Evolutionary conservation across 2,888 invertebrate species (phyloP), one percentile per base, ranked within the genome.

Genomic region (Dione juno): DNA sequence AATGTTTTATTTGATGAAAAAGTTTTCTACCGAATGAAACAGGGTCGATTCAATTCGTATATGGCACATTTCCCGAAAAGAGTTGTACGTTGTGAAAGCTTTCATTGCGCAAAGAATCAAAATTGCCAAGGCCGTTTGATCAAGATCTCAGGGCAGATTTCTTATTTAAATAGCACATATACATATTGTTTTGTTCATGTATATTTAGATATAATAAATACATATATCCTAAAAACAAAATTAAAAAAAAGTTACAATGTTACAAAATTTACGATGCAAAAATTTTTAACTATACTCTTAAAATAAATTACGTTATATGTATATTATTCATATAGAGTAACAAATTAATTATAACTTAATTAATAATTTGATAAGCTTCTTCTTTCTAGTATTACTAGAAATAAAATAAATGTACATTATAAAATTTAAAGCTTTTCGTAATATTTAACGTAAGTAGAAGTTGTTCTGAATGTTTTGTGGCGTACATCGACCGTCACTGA

Each of bases 401-500:
- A 48, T 28, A 28, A 28, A 28, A 28, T 28, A 48, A 16, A 48
- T 16, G 16, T 11, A 7, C 10, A 16, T 16, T 16, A 37, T 19
- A 61, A n/a, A 45, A 28, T 40, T 57, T 11, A 28, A 45, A 37
- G 11, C 14, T 14, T 57, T 57, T 45, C 6, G n/a, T 10, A 45
- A 28, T 72, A 67, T 70, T 54, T 54, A 71, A 48, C 19, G 21
- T 21, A 28, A 69, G 37, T 53, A 45, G 28, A 43, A 21, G 52
- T 70, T 74, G 52, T 52, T 73, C 75, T 70, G 63, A 72, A 75
- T 72, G 40, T 67, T 72, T 67, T 64, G 67, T 61, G 80, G 79
- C 80, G 85, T 87, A 82, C 90, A 88, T 89, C 89, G 91, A 90
- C 89, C 91, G 86, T 77, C 85, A 80, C 78, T 74, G 92, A 82